phyloP scores from a whole-genome alignment of 2,113 vertebrate species.

The Oxyruncus cristatus region DNA sequence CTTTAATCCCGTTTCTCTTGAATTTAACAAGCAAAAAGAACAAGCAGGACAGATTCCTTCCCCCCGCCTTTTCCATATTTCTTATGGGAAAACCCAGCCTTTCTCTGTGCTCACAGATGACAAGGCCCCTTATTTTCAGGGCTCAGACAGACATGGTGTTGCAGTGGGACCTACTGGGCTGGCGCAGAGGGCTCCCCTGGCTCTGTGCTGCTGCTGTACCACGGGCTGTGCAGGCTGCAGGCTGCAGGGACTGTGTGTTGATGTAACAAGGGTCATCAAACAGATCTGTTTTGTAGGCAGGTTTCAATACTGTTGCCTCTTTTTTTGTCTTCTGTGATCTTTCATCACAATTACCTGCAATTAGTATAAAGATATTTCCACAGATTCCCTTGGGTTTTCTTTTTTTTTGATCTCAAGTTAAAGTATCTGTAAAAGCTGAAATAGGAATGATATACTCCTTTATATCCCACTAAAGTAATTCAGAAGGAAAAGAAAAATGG shows the following conservation, averaged over 20 bases:
- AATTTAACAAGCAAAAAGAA: background rate
- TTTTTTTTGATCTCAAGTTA: background rate
- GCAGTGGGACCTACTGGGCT: slow-evolving; percentile 62
- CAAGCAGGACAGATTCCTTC: background rate
- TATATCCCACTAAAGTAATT: background rate
- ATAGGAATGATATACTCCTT: background rate
- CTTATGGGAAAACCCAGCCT: background rate
- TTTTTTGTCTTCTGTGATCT: slow-evolving; percentile 38
- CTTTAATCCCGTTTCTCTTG: background rate
- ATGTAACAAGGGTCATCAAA: slow-evolving; percentile 80
- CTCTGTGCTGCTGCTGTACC: background rate
- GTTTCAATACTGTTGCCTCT: slow-evolving; percentile 45
- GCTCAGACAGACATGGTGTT: background rate
- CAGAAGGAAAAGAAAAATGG: background rate
- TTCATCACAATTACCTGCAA: slow-evolving; percentile 61
- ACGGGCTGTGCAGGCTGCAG: slow-evolving; percentile 3
- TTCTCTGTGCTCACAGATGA: background rate
- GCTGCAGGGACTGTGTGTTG: slow-evolving; percentile 71
- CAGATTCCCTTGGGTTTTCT: background rate
- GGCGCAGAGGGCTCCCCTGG: slow-evolving; percentile 34
- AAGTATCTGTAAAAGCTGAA: background rate
- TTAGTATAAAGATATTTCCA: background rate
- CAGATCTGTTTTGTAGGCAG: slow-evolving; percentile 59
- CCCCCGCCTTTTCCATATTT: background rate
- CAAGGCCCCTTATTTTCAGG: background rate